Base-by-base conservation (phyloP, 2,797 vertebrate genomes). In the Bovichtus diacanthus region DNA sequence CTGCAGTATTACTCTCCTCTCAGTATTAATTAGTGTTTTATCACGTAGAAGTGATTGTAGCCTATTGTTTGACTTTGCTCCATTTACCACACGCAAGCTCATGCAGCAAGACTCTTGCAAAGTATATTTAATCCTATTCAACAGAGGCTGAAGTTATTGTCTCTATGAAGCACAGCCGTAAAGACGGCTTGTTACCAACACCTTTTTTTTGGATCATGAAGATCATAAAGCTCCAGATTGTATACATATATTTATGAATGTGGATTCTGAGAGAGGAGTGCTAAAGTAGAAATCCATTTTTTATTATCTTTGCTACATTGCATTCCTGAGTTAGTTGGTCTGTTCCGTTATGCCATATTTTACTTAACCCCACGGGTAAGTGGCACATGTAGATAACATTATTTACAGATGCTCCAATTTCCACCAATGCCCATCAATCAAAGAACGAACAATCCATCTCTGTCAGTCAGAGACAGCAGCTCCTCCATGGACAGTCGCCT, bases 391-490 rank as follows among this genome's bases (percentile, higher is more conserved):
- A 58, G 16, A 61, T 50, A 43, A 9, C 10, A 10, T 27, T 54
- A 46, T 68, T 50, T 74, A 3, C n/a, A 47, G 39, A 19, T 63
- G 67, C 50, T 43, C 53, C 79, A 9, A 2, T 56, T 56, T 70
- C 18, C 11, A 27, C 5, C 49, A 19, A 6, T 49, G 27, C 19
- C 76, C 11, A 36, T 73, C 65, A 70, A 16, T 70, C 59, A 77
- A 29, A 36, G 18, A 13, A 5, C 9, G 44, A 68, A 21, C 59
- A n/a, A 70, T 69, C 10, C 25, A 38, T 73, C 59, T 53, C 63
- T 60, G 62, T 67, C 43, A 60, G 70, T 67, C 43, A 38, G 62
- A 69, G 51, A 58, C 31, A 55, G 43, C 56, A 21, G 23, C n/a
- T 16, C 23, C 23, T 61, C 23, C 27, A 15, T 10, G 36, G 53